Base-by-base conservation (phyloP, 1,140 invertebrate species). In the Saccostrea glomerata region DNA sequence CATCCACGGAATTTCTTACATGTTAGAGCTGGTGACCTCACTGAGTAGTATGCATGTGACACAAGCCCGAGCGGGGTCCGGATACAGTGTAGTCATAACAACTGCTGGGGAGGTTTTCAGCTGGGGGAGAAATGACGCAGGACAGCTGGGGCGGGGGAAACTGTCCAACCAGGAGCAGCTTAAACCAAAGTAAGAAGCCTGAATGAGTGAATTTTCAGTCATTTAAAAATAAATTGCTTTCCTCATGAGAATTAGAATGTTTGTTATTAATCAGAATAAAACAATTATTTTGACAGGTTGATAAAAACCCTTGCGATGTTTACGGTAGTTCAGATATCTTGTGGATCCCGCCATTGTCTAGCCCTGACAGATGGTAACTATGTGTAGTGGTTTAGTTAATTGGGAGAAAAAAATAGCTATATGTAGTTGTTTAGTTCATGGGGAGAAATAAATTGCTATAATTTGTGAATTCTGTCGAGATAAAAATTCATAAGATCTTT, bases 21-120 rank as follows among this genome's bases (percentile, higher is more conserved):
- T 88, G 86, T 20, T 36, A 98, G 97, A 97, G 92, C 92, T 96
- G 86, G 96, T 98, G 89, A 95, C 96, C 90, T 96, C 96, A 25
- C 95, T 98, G 66, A 96, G 97, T 92, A 96, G 96, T 25, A 97
- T 97, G 94, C 95, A 96, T 87, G 97, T 98, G 87, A 96, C 95
- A 87, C 96, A 96, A 92, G 96, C 97, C 86, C 96, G 96, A 77
- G 98, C 97, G 95, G 98, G 98, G 9, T 95, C 96, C 82, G 96
- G 96, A 84, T 98, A 98, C 94, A 97, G 98, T 36, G 94, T 98
- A 91, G 98, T 97, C 0, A 94, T 99, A 3, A 98, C 97, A 90
- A 97, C 97, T 92, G 98, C 98, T 97, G 98, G 98, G 2, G 97
- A 98, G 92, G 95, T 98, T 0, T 98, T 98, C 92, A 97, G 97